Conservation (phyloP, 35 echinoderm and acorn worm genomes). For the Lytechinus variegatus region DNA sequence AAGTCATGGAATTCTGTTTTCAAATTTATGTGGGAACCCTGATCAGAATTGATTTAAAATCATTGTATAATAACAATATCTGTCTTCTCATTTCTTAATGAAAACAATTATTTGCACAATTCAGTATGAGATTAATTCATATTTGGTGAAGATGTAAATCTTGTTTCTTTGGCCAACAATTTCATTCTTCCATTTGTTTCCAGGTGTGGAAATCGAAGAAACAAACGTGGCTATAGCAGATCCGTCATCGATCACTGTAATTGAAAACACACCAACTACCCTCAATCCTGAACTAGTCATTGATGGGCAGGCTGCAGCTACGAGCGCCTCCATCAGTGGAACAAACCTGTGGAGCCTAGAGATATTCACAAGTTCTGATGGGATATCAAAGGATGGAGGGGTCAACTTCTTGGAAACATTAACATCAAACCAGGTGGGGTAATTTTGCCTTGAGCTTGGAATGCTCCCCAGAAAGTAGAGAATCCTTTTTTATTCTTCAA, state of each 20-base stretch:
- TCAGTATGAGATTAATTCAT: too few relatives aligned
- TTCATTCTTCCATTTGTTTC: not conserved
- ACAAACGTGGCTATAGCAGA: not conserved
- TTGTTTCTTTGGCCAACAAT: too few relatives aligned
- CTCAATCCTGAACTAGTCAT: not conserved
- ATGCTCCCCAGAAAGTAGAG: too few relatives aligned
- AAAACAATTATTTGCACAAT: too few relatives aligned
- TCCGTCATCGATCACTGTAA: not conserved
- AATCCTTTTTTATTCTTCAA: too few relatives aligned
- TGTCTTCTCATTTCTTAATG: too few relatives aligned
- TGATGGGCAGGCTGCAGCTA: not conserved
- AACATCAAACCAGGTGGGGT: not conserved
- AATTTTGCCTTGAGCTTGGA: not conserved
- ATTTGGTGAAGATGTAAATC: too few relatives aligned
- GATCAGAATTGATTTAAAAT: too few relatives aligned
- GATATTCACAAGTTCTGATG: conserved; percentile 21
- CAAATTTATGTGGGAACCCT: too few relatives aligned
- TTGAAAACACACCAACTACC: conserved; percentile 24
- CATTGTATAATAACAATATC: too few relatives aligned
- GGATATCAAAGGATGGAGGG: not conserved
- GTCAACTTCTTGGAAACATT: not conserved
- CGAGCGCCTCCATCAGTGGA: not conserved
- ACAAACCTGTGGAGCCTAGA: not conserved
- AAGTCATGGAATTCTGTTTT: too few relatives aligned
- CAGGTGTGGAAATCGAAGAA: conserved; percentile 1